phyloP scores from a whole-genome alignment of 2,113 vertebrate genomes.

The Protobothrops mucrosquamatus region DNA sequence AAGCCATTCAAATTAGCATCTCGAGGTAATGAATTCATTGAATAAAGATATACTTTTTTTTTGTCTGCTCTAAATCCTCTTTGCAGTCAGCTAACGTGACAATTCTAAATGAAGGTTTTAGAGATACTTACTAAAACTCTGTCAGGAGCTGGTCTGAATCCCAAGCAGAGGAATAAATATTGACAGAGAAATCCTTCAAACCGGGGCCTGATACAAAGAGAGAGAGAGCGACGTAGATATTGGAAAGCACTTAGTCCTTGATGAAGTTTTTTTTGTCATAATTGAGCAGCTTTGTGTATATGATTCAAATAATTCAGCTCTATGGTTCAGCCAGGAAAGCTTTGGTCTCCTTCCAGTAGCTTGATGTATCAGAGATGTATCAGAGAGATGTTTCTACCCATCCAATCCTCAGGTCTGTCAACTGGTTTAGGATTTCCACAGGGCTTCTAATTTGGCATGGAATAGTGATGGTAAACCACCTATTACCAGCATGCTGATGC shows the following conservation, averaged over 20 bases:
- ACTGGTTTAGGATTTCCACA: too few species aligned
- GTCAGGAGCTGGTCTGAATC: background rate
- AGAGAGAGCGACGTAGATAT: background rate
- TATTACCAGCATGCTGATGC: too few species aligned
- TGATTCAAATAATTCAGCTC: background rate
- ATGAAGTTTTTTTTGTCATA: background rate
- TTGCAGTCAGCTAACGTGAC: background rate
- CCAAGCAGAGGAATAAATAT: background rate
- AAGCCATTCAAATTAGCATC: background rate
- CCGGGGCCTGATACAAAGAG: background rate
- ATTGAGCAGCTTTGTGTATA: background rate
- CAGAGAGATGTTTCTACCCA: background rate
- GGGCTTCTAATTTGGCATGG: too few species aligned
- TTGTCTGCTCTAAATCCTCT: background rate
- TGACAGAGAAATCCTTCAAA: slow-evolving; percentile 17
- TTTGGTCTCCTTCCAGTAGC: background rate
- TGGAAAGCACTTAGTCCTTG: slow-evolving; percentile 3
- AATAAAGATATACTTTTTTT: background rate
- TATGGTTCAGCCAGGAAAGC: background rate
- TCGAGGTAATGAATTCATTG: background rate
- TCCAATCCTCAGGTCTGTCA: too few species aligned
- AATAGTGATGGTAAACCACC: too few species aligned
- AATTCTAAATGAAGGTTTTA: background rate
- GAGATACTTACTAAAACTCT: background rate
- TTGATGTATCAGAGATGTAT: background rate